Evolutionary conservation across 2,113 vertebrate genomes (phyloP).

Genomic region (Rana temporaria): DNA sequence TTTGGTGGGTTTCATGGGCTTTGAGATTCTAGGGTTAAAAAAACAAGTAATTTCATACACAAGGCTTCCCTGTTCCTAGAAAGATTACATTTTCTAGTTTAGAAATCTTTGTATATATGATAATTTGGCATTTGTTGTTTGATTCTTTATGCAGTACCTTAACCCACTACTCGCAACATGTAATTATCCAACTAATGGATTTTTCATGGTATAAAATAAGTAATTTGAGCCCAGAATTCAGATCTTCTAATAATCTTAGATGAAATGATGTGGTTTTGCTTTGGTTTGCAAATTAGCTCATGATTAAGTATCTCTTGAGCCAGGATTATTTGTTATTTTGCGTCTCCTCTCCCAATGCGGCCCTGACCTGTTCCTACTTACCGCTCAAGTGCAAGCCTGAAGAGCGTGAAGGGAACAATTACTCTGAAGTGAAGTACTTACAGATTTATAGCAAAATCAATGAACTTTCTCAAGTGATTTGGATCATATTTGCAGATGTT

Average conservation of each 20-base stretch:
- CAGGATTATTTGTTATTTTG: conserved; percentile 72
- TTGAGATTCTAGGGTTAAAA: too few relatives aligned
- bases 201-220: conserved; percentile 63
- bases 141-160: too few relatives aligned
- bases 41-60: too few relatives aligned
- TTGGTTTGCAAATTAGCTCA: conserved; percentile 86
- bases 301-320: conserved; percentile 82
- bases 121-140: too few relatives aligned
- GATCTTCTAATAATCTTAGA: conserved; percentile 85
- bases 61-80: too few relatives aligned
- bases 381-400: conserved; percentile 77
- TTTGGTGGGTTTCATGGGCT: too few relatives aligned
- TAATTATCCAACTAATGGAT: conserved; percentile 75
- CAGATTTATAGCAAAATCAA: conserved; percentile 84
- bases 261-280: conserved; percentile 79
- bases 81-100: too few relatives aligned
- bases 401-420: conserved; percentile 77
- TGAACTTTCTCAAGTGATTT: conserved; percentile 84
- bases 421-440: conserved; percentile 81
- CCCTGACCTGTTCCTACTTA: conserved; percentile 76
- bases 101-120: too few relatives aligned
- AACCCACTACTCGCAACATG: conserved; percentile 63
- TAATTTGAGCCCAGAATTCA: conserved; percentile 77
- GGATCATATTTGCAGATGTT: conserved; percentile 80
- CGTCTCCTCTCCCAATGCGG: conserved; percentile 69